phyloP scores from a whole-genome alignment of 35 echinoderm and acorn worm species.

The Lytechinus pictus region DNA sequence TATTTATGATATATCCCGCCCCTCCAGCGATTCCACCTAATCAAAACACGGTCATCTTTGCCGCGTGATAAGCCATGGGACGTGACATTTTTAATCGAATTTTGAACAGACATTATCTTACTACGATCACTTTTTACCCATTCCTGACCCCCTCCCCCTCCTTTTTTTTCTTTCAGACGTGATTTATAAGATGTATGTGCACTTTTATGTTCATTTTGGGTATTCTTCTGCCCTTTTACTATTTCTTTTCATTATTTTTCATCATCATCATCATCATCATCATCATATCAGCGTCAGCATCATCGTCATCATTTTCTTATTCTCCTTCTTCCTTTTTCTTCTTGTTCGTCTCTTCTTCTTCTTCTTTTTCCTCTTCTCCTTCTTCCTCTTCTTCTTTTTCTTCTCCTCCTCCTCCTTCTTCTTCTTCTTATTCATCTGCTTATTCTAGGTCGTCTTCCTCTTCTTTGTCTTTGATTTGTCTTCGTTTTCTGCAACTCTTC shows the following conservation, averaged over 20 bases:
- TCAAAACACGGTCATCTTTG: neutral
- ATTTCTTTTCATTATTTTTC: too few relatives aligned
- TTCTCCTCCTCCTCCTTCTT: neutral
- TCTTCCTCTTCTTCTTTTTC: neutral
- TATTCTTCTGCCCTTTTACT: too few relatives aligned
- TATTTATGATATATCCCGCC: slow-evolving; percentile 21
- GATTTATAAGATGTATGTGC: too few relatives aligned
- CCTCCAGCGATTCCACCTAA: neutral
- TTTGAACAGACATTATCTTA: neutral
- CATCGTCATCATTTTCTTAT: too few relatives aligned
- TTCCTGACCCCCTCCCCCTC: neutral
- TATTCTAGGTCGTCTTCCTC: neutral
- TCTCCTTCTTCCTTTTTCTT: neutral
- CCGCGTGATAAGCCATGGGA: neutral
- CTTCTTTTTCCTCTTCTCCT: neutral
- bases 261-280: too few relatives aligned
- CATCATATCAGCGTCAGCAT: too few relatives aligned
- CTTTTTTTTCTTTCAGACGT: neutral
- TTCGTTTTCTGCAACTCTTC: neutral
- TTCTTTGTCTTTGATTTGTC: neutral
- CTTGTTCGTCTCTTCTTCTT: neutral
- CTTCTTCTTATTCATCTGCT: neutral
- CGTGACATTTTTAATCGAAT: slow-evolving; percentile 38
- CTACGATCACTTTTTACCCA: too few relatives aligned
- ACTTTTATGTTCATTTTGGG: too few relatives aligned